phyloP scores from a whole-genome alignment of 1,140 invertebrate genomes.

The Hyphantria cunea region DNA sequence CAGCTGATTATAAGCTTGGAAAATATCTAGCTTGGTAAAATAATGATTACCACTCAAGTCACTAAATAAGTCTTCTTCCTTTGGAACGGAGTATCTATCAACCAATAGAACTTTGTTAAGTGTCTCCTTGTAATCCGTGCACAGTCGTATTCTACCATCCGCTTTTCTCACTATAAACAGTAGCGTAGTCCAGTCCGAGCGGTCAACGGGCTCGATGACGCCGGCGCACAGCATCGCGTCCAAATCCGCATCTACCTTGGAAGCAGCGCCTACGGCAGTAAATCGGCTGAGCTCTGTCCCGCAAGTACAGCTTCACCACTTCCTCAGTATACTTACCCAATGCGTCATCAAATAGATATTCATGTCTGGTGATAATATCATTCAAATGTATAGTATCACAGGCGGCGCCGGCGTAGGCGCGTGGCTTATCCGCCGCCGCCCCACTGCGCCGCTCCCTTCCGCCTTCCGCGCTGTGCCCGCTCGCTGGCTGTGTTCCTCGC shows the following conservation, averaged over 20 bases:
- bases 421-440: too few species aligned
- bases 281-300: conserved; percentile 27
- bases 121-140: conserved; percentile 43
- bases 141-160: conserved; percentile 42
- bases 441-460: too few species aligned
- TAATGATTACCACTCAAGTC: too few species aligned
- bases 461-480: too few species aligned
- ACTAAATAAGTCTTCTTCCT: too few species aligned
- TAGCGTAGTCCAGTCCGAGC: conserved; percentile 42
- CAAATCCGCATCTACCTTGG: conserved; percentile 34
- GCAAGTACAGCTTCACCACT: conserved; percentile 24
- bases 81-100: too few species aligned
- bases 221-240: conserved; percentile 27
- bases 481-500: too few species aligned
- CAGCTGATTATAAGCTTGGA: too few species aligned
- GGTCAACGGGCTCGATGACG: conserved; percentile 23
- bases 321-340: conserved; percentile 31
- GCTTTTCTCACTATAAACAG: conserved; percentile 46
- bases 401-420: too few species aligned
- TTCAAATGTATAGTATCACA: not conserved
- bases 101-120: conserved; percentile 39
- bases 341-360: conserved; percentile 1
- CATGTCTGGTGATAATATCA: conserved; percentile 15
- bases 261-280: conserved; percentile 39
- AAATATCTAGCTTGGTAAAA: too few species aligned